Percentiles rank a stretch among this genome's conserved stretches.
phyloP scores from a whole-genome alignment of 2,888 invertebrate genomes.

The Chaetogeoica ovagalla region DNA sequence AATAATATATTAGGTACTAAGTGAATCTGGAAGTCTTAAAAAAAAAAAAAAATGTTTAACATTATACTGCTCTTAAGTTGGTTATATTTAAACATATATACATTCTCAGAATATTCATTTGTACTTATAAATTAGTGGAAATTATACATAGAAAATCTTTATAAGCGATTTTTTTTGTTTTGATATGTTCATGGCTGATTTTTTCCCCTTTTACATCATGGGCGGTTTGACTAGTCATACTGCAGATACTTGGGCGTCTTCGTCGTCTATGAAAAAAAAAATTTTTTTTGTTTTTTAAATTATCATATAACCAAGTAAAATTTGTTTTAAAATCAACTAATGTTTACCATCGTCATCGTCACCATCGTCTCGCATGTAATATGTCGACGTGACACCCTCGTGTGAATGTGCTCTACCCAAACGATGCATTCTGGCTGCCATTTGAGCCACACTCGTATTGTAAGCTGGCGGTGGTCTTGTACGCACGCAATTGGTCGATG shows the following conservation, averaged over 20 bases:
- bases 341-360: constrained; percentile 56
- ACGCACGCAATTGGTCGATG: constrained; percentile 38
- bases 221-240: constrained; percentile 59
- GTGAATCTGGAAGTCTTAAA: constrained; percentile 39
- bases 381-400: constrained; percentile 72
- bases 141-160: constrained; percentile 31
- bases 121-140: constrained; percentile 48
- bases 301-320: background rate
- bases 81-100: constrained; percentile 15
- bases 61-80: constrained; percentile 9
- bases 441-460: constrained; percentile 77
- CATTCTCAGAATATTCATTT: constrained; percentile 22
- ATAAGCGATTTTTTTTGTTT: constrained; percentile 36
- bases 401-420: constrained; percentile 83
- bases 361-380: constrained; percentile 54
- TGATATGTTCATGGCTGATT: constrained; percentile 51
- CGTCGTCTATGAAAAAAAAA: constrained; percentile 62
- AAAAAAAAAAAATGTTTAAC: background rate
- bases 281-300: too few species aligned
- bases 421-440: constrained; percentile 76
- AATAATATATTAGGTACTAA: constrained; percentile 37
- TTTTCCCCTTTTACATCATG: constrained; percentile 9
- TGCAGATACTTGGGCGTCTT: constrained; percentile 68
- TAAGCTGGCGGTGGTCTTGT: constrained; percentile 73
- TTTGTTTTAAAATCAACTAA: too few species aligned